Evolutionary conservation across 2,113 vertebrate genomes (phyloP), one percentile per base, ranked within the genome.

Genomic region (Morone saxatilis): DNA sequence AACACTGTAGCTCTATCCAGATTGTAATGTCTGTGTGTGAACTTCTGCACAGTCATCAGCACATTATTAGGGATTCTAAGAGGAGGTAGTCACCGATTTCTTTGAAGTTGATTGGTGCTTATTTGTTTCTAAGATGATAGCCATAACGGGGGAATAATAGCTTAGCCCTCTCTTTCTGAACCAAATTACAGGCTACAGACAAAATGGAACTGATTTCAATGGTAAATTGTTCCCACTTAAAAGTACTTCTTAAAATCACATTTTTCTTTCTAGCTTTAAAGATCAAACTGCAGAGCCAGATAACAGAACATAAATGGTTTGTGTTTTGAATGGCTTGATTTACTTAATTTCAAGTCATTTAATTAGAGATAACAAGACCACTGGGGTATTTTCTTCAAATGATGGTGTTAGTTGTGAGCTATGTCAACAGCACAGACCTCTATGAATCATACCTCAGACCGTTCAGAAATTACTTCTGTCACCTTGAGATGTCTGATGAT

Each of bases 381-480:
- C 3, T 41, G 1, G 9, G 36, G 16, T 45, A 7, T 45, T 67
- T 66, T 9, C 7, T 59, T 53, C 12, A 48, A 22, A 45, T 51
- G 31, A 19, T 7, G 20, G 13, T 41, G 0, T 54, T 50, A 6
- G n/a, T 68, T 71, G 61, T 43, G 77, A 71, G n/a, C 9, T 36
- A 60, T 50, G 38, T 54, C 36, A 83, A 16, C 22, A 20, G 67
- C 25, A 5, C 47, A 63, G 7, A 6, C 54, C 47, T 85, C 20
- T 25, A 17, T 53, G 31, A 68, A 67, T 67, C 69, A 47, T 43
- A 50, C 12, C n/a, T 60, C 57, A 79, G 38, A 47, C 43, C 53
- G 62, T 66, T 86, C 14, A 65, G 74, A 84, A 87, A 77, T 74
- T 63, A 22, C 56, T 71, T 60, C 54, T 68, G 71, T 86, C 77